These are phyloP conservation scores for Hypselothyrea guttata DNA, from an alignment of 2,888 invertebrate species.

Conservation along the genomic window DNA sequence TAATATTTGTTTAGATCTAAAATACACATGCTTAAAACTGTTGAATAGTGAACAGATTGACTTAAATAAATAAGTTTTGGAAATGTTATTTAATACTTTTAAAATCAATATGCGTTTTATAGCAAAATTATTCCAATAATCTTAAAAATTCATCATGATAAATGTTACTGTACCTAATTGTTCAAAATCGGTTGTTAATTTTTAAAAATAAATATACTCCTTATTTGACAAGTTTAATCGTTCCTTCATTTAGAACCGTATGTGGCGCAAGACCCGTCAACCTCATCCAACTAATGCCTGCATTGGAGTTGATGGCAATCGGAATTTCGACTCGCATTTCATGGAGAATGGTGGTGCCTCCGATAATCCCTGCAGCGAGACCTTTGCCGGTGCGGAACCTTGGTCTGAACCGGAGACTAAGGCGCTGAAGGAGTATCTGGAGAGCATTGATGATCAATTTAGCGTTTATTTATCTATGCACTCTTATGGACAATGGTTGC, in stretches of 20 bases:
- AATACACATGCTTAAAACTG: too few species aligned
- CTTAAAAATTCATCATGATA: too few species aligned
- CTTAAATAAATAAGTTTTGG: too few species aligned
- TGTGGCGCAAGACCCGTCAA: constrained; percentile 86
- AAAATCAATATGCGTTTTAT: not conserved
- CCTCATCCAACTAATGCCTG: constrained; percentile 75
- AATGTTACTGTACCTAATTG: too few species aligned
- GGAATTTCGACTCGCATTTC: constrained; percentile 77
- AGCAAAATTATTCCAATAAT: too few species aligned
- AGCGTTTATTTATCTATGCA: constrained; percentile 85
- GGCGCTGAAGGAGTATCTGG: constrained; percentile 82
- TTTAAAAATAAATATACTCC: too few species aligned
- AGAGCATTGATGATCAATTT: constrained; percentile 79
- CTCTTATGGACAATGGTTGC: constrained; percentile 85
- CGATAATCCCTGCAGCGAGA: constrained; percentile 76
- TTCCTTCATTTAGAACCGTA: constrained; percentile 64
- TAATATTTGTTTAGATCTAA: too few species aligned
- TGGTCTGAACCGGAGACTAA: constrained; percentile 84
- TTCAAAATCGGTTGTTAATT: too few species aligned
- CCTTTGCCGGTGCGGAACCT: constrained; percentile 83
- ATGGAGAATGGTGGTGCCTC: constrained; percentile 83
- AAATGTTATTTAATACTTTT: not conserved
- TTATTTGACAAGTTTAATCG: too few species aligned
- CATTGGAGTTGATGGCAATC: constrained; percentile 74
- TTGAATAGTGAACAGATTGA: too few species aligned